Conservation (phyloP, 2,888 invertebrate genomes). For the Drosophila sordidapex region DNA sequence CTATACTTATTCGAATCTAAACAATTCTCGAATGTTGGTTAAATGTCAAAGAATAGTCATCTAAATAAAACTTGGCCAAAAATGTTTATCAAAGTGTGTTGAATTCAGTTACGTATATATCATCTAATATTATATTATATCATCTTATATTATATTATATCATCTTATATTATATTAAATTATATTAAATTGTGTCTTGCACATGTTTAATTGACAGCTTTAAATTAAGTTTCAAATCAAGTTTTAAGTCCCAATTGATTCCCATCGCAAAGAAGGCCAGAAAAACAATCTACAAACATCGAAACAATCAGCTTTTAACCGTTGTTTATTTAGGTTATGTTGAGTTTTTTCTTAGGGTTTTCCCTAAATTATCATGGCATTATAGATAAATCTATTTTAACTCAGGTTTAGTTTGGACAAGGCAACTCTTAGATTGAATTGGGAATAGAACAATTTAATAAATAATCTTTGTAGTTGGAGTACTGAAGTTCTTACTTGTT, state of each 20-base stretch:
- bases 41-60: background rate
- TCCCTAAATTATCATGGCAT: background rate
- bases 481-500: background rate
- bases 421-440: background rate
- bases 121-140: background rate
- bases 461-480: background rate
- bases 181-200: background rate
- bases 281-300: background rate
- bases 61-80: background rate
- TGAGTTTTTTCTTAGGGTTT: background rate
- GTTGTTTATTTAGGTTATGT: too few relatives aligned
- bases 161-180: too few relatives aligned
- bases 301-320: background rate
- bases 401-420: too few relatives aligned
- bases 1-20: background rate
- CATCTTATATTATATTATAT: too few relatives aligned
- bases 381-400: background rate
- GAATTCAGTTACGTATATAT: background rate
- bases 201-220: background rate
- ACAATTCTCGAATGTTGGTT: background rate
- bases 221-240: background rate
- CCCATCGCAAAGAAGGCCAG: rapidly evolving
- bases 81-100: background rate
- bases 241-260: background rate
- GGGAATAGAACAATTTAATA: background rate